Evolutionary conservation across 1,140 invertebrate species (phyloP), one percentile per base, ranked within the genome.

Genomic region (Hypsibius dujardini): DNA sequence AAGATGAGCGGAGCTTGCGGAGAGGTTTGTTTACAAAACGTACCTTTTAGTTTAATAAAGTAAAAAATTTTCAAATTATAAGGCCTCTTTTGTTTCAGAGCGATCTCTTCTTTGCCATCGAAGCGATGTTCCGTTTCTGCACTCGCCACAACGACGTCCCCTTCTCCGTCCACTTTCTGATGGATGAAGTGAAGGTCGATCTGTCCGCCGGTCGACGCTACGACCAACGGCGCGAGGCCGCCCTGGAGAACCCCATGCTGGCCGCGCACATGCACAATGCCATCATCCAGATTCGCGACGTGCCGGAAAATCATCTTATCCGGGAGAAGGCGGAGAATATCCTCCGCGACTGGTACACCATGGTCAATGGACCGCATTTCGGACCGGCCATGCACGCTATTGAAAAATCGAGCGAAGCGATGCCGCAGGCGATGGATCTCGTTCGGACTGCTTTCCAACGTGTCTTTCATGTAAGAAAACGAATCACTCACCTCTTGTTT

Each of bases 291-390:
- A 47, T 72, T 3, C 67, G 71, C 28, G 59, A 71, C 3, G 70
- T 70, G 40, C 3, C 40, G 2, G 70, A 42, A 40, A 2, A 2
- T 3, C 2, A 2, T 2, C 15, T n/a, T 3, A 28, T 98, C 2
- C 87, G 91, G 75, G 93, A 96, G 76, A 98, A 97, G 79, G 95
- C 93, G 0, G 94, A 98, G 77, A 90, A 85, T 74, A 80, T 98
- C 1, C 80, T 98, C 2, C 83, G 92, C 15, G 95, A 98, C 77
- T 99, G 95, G 95, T 89, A 97, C 1, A 85, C 84, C 40, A 86
- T 96, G 77, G 98, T 69, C 80, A 98, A 14, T 96, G 97, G 79
- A 95, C 92, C 0, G 95, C 98, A 76, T 95, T 98, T 78, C 84
- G 95, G 72, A 95, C 98, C 70, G 93, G 92, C 0, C 80, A 94